Conservation (phyloP, 2,888 invertebrate species). For the Psococerastis gibbosa region DNA sequence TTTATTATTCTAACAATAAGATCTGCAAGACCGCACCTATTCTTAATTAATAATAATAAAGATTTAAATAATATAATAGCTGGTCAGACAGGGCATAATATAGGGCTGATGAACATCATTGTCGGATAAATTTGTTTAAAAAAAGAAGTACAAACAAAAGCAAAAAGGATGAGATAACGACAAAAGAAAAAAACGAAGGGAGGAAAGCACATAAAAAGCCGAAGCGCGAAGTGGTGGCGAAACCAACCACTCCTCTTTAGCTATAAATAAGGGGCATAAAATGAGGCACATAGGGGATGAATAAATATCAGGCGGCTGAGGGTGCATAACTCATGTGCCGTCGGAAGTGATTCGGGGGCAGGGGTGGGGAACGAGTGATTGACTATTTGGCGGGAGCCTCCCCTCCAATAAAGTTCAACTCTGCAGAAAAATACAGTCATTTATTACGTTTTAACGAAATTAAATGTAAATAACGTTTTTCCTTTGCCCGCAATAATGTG, state of each 20-base stretch:
- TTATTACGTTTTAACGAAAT: conserved; percentile 5
- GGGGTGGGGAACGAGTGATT: neutral
- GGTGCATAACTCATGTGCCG: conserved; percentile 1
- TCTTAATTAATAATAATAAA: too few relatives aligned
- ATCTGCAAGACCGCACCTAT: too few relatives aligned
- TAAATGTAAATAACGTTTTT: neutral
- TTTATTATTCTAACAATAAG: too few relatives aligned
- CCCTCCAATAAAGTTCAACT: conserved; percentile 2
- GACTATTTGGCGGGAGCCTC: neutral
- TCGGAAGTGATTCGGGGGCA: neutral
- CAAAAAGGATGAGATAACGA: too few relatives aligned
- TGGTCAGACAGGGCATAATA: too few relatives aligned
- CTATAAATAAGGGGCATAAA: too few relatives aligned
- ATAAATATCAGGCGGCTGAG: neutral
- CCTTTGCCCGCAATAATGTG: too few relatives aligned
- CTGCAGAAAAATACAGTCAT: conserved; percentile 2
- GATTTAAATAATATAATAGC: too few relatives aligned
- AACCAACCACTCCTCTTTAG: too few relatives aligned
- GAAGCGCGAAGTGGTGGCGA: neutral
- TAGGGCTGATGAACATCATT: too few relatives aligned
- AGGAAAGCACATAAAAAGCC: neutral
- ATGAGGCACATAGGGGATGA: neutral
- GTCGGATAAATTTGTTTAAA: too few relatives aligned
- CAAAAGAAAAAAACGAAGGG: neutral
- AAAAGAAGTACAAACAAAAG: too few relatives aligned